Base-by-base conservation (phyloP, 35 echinoderm and acorn worm species). In the Holothuria glaberrima region DNA sequence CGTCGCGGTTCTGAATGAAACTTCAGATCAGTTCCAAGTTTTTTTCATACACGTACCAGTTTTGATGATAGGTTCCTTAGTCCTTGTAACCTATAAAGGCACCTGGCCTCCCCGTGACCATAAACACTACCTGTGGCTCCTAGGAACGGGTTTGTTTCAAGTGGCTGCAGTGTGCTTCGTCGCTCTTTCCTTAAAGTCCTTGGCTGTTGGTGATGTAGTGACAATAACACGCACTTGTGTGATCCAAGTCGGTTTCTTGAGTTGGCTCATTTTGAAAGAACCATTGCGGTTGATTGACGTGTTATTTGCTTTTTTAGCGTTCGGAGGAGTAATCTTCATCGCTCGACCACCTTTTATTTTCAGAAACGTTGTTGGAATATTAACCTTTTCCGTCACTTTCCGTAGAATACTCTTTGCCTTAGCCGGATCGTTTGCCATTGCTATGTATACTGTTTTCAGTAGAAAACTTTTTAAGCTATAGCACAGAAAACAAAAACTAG, bases 241-340 rank as follows among this genome's bases (percentile, higher is more conserved):
- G 14, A 61, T 58, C 1, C 24, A n/a, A 9, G 79, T 83, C 38
- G 20, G 48, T 83, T 13, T 83, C 33, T 19, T 83, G 0, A 29
- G 17, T 59, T 83, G 79, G 26, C n/a, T 60, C 21, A 58, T 83
- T 12, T 61, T 83, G n/a, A 75, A 75, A 21, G 71, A 75, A 10
- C 71, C 30, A 0, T 31, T 75, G 27, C 7, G 20, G 20, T 22
- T 75, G 27, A 16, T 75, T 32, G 71, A 75, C 28, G 9, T 75
- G 6, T 22, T 75, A 6, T 75, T 75, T 31, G 7, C 71, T 12
- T 7, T 36, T 21, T 0, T 75, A 21, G 29, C 71, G 6, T 75
- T 75, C 26, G 71, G 18, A 20, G 71, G 71, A 12, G 71, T 75
- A 9, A 36, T 75, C 28, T 75, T 32, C 21, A 75, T 75, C 10